Conservation (phyloP, 2,113 vertebrate genomes). For the Cyphomyrus plagiostoma region DNA sequence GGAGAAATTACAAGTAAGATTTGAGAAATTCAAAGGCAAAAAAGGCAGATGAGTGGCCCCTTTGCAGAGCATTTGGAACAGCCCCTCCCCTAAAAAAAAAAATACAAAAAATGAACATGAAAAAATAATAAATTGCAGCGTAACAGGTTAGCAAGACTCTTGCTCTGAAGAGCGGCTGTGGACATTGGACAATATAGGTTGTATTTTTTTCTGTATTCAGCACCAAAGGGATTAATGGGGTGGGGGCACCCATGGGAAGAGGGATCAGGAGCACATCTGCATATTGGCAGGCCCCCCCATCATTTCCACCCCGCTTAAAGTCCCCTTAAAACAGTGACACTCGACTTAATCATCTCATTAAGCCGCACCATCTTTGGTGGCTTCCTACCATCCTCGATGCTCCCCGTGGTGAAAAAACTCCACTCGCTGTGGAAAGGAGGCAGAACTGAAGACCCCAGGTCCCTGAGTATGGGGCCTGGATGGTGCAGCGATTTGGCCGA, state of each 20-base stretch:
- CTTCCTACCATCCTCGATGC: background rate
- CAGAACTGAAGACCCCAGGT: background rate
- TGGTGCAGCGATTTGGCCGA: background rate
- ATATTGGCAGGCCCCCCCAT: background rate
- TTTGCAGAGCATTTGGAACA: background rate
- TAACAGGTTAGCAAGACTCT: background rate
- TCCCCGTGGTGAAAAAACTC: background rate
- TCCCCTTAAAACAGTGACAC: background rate
- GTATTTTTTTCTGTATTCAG: background rate
- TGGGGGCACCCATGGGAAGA: background rate
- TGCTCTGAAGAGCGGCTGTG: background rate
- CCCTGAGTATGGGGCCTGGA: background rate
- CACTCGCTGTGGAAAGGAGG: background rate
- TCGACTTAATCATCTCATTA: background rate
- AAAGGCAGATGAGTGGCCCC: background rate
- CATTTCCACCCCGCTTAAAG: background rate
- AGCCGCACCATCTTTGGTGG: background rate
- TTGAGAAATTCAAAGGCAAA: background rate
- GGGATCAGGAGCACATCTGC: background rate
- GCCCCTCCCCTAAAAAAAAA: background rate
- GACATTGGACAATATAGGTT: background rate
- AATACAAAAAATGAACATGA: background rate
- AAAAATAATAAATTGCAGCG: background rate
- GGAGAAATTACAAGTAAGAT: constrained; percentile 17
- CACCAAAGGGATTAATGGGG: background rate